Evolutionary conservation across 2,797 vertebrate genomes (phyloP).

Genomic region (Sternotherus odoratus): DNA sequence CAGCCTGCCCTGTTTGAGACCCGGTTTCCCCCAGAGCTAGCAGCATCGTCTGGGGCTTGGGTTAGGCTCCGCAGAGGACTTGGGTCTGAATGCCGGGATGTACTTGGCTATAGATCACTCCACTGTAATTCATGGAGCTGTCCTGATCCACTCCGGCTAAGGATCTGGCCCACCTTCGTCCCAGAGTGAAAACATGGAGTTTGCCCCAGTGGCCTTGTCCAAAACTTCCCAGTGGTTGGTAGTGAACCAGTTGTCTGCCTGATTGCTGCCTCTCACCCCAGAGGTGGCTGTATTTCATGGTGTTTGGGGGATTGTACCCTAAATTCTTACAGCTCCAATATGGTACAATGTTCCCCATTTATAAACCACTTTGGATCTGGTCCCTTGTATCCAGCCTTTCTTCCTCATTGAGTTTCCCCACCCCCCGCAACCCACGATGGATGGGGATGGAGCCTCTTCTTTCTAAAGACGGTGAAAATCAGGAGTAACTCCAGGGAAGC

Average conservation of each 20-base stretch:
- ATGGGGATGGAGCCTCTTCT: neutral
- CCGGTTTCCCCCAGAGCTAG: neutral
- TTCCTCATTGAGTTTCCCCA: neutral
- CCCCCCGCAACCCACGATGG: neutral
- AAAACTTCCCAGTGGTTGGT: neutral
- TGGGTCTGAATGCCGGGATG: neutral
- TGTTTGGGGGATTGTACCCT: neutral
- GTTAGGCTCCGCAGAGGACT: neutral
- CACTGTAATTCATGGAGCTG: neutral
- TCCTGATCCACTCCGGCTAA: neutral
- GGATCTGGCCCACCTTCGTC: too few relatives aligned
- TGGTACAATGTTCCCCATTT: neutral
- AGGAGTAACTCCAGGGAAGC: neutral
- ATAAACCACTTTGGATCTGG: neutral
- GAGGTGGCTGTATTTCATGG: neutral
- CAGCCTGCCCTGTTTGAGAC: neutral
- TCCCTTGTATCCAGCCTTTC: neutral
- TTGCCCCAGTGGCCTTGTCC: neutral
- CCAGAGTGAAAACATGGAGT: neutral
- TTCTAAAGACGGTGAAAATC: neutral
- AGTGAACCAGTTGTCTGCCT: neutral
- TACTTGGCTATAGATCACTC: neutral
- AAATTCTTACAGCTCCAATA: neutral
- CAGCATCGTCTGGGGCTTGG: neutral
- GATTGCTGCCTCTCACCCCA: neutral